phyloP scores from a whole-genome alignment of 1,140 invertebrate genomes.

The Saccostrea echinata region DNA sequence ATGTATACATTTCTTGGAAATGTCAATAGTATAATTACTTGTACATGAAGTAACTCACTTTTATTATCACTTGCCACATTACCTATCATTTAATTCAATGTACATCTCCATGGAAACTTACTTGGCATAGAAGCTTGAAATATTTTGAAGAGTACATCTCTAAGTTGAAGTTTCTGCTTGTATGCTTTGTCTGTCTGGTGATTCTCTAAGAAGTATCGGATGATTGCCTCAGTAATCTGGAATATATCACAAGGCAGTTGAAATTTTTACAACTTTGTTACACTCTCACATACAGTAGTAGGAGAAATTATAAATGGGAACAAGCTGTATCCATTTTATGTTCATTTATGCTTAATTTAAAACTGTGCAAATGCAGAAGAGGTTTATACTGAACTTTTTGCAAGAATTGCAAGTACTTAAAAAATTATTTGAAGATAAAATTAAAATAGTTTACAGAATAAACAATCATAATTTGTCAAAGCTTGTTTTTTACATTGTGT shows the following conservation, averaged over 20 bases:
- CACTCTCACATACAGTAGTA: not conserved
- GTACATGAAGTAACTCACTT: too few relatives aligned
- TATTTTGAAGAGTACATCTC: constrained; percentile 87
- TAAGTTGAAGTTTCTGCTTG: constrained; percentile 89
- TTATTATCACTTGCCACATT: too few relatives aligned
- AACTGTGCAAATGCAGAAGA: too few relatives aligned
- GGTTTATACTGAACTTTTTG: too few relatives aligned
- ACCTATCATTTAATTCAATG: too few relatives aligned
- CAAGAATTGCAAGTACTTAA: too few relatives aligned
- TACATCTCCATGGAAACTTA: constrained; percentile 58
- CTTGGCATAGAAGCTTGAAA: constrained; percentile 84
- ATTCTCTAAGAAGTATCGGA: constrained; percentile 88
- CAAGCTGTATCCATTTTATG: too few relatives aligned
- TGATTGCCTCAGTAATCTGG: constrained; percentile 81
- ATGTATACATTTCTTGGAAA: too few relatives aligned
- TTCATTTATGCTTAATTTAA: too few relatives aligned
- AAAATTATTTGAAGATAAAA: too few relatives aligned
- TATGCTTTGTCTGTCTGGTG: constrained; percentile 91
- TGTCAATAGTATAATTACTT: too few relatives aligned
- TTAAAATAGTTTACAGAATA: too few relatives aligned
- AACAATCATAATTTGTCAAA: not conserved
- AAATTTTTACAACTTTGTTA: not conserved
- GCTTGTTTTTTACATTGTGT: not conserved
- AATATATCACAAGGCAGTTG: constrained; percentile 20
- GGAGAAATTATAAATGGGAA: not conserved